Percentiles rank a stretch among this genome's conserved stretches.
Evolutionary conservation across 1,140 invertebrate genomes (phyloP).

Genomic region (Planococcus citri): DNA sequence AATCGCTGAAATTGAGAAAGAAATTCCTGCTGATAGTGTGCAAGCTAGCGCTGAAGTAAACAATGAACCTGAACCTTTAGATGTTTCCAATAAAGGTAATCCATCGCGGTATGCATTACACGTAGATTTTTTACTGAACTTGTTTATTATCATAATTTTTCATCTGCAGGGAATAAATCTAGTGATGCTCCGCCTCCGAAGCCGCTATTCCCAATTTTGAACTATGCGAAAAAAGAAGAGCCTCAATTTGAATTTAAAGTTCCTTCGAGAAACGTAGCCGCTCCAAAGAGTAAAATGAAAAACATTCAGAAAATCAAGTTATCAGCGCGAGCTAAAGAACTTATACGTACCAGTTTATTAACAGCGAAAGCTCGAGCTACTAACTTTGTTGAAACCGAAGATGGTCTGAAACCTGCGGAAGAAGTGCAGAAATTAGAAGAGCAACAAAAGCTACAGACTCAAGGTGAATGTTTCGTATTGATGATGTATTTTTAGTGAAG

Average conservation of each 20-base stretch:
- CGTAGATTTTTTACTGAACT: too few relatives aligned
- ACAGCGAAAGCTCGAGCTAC: constrained; percentile 26
- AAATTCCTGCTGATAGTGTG: constrained; percentile 24
- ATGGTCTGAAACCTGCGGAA: constrained; percentile 24
- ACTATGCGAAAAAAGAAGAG: neutral
- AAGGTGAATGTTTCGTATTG: neutral
- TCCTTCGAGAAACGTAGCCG: neutral
- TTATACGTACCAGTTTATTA: constrained; percentile 26
- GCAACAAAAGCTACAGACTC: constrained; percentile 10
- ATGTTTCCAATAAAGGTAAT: neutral
- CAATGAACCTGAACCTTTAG: neutral
- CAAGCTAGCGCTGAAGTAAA: neutral
- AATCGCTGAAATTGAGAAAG: constrained; percentile 25
- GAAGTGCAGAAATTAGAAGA: neutral
- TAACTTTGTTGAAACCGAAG: constrained; percentile 1
- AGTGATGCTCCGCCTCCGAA: neutral
- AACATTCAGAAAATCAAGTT: constrained; percentile 26
- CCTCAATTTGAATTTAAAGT: neutral
- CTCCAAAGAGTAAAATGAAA: neutral
- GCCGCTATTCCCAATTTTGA: neutral
- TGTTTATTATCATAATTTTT: neutral
- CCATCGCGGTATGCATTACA: too few relatives aligned
- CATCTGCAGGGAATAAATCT: neutral
- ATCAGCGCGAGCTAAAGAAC: constrained; percentile 27
- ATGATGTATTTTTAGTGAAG: neutral